Base-by-base conservation (phyloP, 1,140 invertebrate genomes). In the Trachymyrmex cornetzi region DNA sequence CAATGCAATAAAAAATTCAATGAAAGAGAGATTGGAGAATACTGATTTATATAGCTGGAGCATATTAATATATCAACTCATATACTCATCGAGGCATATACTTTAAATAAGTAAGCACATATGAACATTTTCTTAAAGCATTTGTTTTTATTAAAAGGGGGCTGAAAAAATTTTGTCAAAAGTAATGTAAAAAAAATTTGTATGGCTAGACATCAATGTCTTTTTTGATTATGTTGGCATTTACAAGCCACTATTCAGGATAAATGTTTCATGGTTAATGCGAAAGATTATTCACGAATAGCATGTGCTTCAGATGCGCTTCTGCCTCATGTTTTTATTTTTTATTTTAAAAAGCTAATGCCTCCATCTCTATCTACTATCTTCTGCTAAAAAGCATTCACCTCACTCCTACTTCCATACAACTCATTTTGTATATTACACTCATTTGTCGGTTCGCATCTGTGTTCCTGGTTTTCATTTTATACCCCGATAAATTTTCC, bases 391-490 rank as follows among this genome's bases (percentile, higher is more conserved):
- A 69, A 61, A 61, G 69, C 38, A 48, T 67, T 71, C 59, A 44
- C 30, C 22, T 84, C 38, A 30, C 67, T 59, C 12, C 53, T 81
- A 67, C 71, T 63, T 34, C 30, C 55, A 55, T 22, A 75, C 30
- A 53, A 71, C 66, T 53, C 66, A 81, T 59, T 75, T 75, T 61
- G 44, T 19, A 61, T 16, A 75, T 81, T 61, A 81, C 22, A 19
- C 66, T 81, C 66, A 81, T 81, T 81, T 71, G 79, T 81, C 79
- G 22, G 24, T 57, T 57, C 22, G 61, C 61, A 80, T 66, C 27
- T 81, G 66, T 81, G 66, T 81, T 57, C 22, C 19, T 44, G 30
- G 64, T 38, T 81, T 79, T 72, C 22, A 57, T 81, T 81, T 81
- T 57, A 72, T 34, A 27, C 11, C 22, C 19, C 66, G 24, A 71